Percentiles rank a stretch among this genome's conserved stretches.
These are phyloP conservation scores for Aricia artaxerxes DNA, from an alignment of 2,888 invertebrate species.

Conservation along the genomic window DNA sequence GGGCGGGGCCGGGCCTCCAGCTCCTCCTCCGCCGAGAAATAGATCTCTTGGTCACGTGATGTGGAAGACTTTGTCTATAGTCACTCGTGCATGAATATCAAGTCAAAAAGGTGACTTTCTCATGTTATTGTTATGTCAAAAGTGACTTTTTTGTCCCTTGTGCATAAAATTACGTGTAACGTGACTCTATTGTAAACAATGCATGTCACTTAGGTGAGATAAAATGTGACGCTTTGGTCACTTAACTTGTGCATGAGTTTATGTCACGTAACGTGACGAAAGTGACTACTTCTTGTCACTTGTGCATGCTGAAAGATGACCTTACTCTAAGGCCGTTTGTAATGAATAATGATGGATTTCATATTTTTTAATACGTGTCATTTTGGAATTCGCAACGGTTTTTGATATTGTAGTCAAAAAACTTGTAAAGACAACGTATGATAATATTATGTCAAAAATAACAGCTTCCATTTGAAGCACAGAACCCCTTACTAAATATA, in stretches of 20 bases:
- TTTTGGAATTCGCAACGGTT: too few species aligned
- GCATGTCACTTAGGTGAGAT: not conserved
- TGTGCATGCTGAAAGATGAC: not conserved
- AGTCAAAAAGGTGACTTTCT: not conserved
- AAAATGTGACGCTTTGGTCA: not conserved
- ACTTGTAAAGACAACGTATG: too few species aligned
- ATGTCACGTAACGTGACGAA: not conserved
- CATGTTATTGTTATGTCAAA: not conserved
- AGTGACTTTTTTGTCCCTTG: not conserved
- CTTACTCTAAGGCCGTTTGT: not conserved
- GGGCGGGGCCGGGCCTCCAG: conserved; percentile 69
- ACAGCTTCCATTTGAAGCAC: too few species aligned
- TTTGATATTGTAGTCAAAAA: too few species aligned
- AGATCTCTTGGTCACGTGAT: conserved; percentile 39
- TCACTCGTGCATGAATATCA: not conserved
- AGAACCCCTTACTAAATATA: too few species aligned
- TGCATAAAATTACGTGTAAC: not conserved
- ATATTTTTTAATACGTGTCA: too few species aligned
- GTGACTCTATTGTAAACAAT: too few species aligned
- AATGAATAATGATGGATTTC: not conserved
- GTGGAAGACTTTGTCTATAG: not conserved
- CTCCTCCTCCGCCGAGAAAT: conserved; percentile 73
- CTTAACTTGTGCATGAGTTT: not conserved
- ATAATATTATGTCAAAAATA: too few species aligned
- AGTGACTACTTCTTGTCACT: not conserved